These are phyloP conservation scores for Drosophila paulistorum DNA, from an alignment of 1,140 invertebrate species.

Conservation along the genomic window DNA sequence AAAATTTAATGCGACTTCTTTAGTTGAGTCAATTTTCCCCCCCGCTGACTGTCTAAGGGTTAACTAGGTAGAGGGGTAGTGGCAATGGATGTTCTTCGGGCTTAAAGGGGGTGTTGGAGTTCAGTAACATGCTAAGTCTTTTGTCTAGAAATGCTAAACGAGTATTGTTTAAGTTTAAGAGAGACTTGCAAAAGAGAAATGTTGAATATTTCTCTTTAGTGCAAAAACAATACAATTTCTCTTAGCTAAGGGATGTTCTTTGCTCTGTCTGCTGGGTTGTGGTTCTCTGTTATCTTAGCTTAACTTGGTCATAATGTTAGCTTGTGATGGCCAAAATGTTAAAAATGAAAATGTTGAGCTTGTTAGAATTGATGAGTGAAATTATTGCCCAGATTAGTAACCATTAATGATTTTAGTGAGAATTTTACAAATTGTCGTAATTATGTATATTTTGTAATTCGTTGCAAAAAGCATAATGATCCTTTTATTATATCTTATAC, in stretches of 20 bases:
- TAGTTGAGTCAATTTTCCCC: slow-evolving; percentile 54
- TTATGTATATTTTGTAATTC: no score
- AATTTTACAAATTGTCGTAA: no score
- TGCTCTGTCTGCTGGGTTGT: not conserved
- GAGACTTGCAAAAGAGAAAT: not conserved
- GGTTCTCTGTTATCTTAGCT: not conserved
- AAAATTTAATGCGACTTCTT: slow-evolving; percentile 63
- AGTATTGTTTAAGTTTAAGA: not conserved
- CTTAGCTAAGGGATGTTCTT: not conserved
- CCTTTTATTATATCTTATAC: no score
- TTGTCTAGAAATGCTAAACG: slow-evolving; percentile 7
- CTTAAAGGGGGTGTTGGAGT: not conserved
- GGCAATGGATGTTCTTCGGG: not conserved
- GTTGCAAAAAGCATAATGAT: no score
- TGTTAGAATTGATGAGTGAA: not conserved
- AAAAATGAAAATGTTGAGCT: not conserved
- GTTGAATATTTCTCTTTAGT: not conserved
- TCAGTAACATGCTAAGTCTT: slow-evolving; percentile 12
- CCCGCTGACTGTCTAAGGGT: not conserved
- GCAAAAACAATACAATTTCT: no score
- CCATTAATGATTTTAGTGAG: not conserved
- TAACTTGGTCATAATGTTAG: not conserved
- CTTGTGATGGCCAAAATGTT: no score
- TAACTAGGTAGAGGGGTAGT: not conserved
- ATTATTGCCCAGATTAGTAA: not conserved